Percentiles rank a stretch among this genome's conserved stretches.
These are phyloP conservation scores for Mechanitis messenoides DNA, from an alignment of 2,888 invertebrate genomes.

Conservation along the genomic window DNA sequence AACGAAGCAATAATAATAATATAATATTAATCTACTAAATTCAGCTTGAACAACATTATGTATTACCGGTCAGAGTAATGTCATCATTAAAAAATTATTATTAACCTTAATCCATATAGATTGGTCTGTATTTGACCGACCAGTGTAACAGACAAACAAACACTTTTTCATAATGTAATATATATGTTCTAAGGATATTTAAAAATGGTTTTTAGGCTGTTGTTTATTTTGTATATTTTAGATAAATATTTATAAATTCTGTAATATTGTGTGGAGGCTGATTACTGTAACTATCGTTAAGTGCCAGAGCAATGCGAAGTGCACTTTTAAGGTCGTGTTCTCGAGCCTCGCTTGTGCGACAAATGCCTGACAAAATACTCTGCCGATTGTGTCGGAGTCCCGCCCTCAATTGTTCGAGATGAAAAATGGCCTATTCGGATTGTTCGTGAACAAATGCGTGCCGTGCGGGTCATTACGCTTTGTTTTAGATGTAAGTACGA, in stretches of 20 bases:
- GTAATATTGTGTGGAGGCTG: not conserved
- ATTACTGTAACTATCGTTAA: constrained; percentile 22
- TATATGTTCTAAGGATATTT: too few relatives aligned
- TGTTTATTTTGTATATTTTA: too few relatives aligned
- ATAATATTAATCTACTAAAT: not conserved
- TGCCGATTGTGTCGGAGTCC: constrained; percentile 71
- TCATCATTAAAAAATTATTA: too few relatives aligned
- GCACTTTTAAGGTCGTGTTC: constrained; percentile 61
- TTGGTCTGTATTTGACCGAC: too few relatives aligned
- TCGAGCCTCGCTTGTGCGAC: constrained; percentile 57
- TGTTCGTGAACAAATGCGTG: constrained; percentile 75
- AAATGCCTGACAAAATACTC: constrained; percentile 75
- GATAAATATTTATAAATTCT: too few relatives aligned
- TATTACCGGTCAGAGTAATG: too few relatives aligned
- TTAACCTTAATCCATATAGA: too few relatives aligned
- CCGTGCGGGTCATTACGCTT: constrained; percentile 75
- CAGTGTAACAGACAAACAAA: too few relatives aligned
- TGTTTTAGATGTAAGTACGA: constrained; percentile 72
- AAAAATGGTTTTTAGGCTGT: too few relatives aligned
- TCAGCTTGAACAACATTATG: too few relatives aligned
- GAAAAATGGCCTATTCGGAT: constrained; percentile 75
- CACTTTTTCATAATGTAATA: too few relatives aligned
- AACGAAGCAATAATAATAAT: not conserved
- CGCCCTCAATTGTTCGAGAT: constrained; percentile 75
- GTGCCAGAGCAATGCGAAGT: constrained; percentile 43